Evolutionary conservation across 2,888 invertebrate species (phyloP).

Genomic region (Drosophila paracracens): DNA sequence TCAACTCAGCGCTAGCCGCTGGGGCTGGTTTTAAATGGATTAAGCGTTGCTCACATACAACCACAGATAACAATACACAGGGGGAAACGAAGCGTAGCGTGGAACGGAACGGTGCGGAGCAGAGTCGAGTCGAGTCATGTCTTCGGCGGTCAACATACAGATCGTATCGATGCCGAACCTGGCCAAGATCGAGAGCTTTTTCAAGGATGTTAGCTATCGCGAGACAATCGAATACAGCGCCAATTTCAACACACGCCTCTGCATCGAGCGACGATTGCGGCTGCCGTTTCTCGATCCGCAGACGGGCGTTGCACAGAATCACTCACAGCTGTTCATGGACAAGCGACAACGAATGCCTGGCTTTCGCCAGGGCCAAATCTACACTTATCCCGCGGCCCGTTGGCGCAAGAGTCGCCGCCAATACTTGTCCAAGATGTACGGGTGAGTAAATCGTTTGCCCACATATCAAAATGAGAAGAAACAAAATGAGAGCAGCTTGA

Average conservation of each 20-base stretch:
- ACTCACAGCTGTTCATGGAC: constrained; percentile 95
- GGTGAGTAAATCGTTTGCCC: constrained; percentile 67
- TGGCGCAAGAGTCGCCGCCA: constrained; percentile 97
- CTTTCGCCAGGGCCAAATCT: constrained; percentile 94
- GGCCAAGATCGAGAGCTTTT: constrained; percentile 91
- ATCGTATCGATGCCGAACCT: constrained; percentile 89
- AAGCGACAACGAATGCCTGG: constrained; percentile 96
- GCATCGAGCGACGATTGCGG: constrained; percentile 94
- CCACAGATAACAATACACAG: constrained; percentile 46
- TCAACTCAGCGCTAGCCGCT: constrained; percentile 59
- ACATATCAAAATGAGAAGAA: not conserved
- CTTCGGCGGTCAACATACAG: constrained; percentile 89
- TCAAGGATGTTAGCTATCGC: constrained; percentile 94
- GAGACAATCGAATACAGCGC: constrained; percentile 97
- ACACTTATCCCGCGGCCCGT: constrained; percentile 95
- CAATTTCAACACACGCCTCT: constrained; percentile 95
- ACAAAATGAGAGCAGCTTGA: constrained; percentile 2
- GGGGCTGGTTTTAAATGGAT: constrained; percentile 61
- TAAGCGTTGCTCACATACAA: constrained; percentile 50
- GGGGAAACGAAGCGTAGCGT: constrained; percentile 25
- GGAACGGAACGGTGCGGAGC: constrained; percentile 14
- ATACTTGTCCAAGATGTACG: constrained; percentile 88
- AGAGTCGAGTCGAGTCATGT: constrained; percentile 60
- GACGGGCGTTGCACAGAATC: constrained; percentile 98
- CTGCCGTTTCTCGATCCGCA: constrained; percentile 99